Evolutionary conservation across 2,797 vertebrate genomes (phyloP), one percentile per base, ranked within the genome.

Genomic region (Danio jaintianensis): DNA sequence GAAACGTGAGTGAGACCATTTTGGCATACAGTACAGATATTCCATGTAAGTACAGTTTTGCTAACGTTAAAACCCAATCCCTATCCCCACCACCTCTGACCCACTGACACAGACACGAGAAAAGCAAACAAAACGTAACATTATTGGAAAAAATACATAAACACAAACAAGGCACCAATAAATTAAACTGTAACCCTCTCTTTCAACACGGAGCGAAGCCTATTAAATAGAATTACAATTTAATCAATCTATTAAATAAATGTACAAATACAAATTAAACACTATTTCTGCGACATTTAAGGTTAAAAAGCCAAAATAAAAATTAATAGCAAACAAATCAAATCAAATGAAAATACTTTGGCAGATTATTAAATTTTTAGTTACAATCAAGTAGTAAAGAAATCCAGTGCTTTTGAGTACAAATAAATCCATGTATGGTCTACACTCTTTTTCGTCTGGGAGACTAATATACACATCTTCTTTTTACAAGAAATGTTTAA

Each of bases 361-460:
- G 94, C 92, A 93, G 93, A 94, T 93, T 93, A 94, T 94, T 94
- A 93, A n/a, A 93, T 93, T 91, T 92, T 93, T 92, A 94, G 94
- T 95, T 94, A 95, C 93, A 94, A 94, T 95, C 94, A 94, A 94
- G 92, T 94, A 95, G 92, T 95, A 94, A 94, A 94, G 91, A 94
- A 94, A 94, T 93, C 90, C 93, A 94, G 93, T 94, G 92, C 90
- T 93, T 89, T 90, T 88, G 92, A 92, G 91, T 93, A 94, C 93
- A 94, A 93, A 95, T 93, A 92, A 92, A 94, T 93, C 90, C 90
- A 93, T 92, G 92, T 93, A 92, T 91, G 90, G 90, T 93, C 93
- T 92, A 93, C 91, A 93, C 91, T 94, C 89, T 90, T 88, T 86
- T 38, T 88, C 85, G 47, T 84, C 82, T 83, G 69, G 85, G 85